Evolutionary conservation across 2,888 invertebrate genomes (phyloP).

Genomic region (Andrena marginata): DNA sequence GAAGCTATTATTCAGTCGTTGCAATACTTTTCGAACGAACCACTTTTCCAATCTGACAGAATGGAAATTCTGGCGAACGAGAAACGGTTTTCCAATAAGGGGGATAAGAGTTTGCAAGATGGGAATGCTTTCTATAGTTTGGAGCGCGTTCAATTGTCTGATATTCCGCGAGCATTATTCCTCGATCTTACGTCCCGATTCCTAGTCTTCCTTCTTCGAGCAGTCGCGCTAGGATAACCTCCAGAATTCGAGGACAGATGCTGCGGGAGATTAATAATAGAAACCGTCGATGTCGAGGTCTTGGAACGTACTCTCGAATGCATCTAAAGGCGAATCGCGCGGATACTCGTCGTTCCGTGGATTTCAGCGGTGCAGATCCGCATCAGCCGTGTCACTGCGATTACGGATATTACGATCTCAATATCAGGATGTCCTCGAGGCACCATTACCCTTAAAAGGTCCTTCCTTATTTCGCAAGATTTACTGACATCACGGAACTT

Average conservation of each 20-base stretch:
- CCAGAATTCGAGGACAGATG: constrained; percentile 32
- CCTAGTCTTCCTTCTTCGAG: constrained; percentile 16
- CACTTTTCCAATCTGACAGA: no score
- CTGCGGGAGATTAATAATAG: constrained; percentile 37
- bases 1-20: no score
- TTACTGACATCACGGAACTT: not conserved
- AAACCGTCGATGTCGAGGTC: constrained; percentile 16
- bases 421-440: constrained; percentile 17
- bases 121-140: no score
- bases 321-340: constrained; percentile 28
- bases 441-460: constrained; percentile 17
- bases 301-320: constrained; percentile 17
- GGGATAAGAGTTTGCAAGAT: no score
- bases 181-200: constrained; percentile 10
- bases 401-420: constrained; percentile 24
- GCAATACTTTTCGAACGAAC: no score
- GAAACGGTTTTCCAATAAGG: no score
- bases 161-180: constrained; percentile 22
- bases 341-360: constrained; percentile 27
- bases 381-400: constrained; percentile 26
- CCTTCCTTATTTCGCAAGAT: no score
- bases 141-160: no score
- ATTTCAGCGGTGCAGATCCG: constrained; percentile 17
- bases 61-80: no score
- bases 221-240: not conserved